Evolutionary conservation across 1,140 invertebrate genomes (phyloP).

Genomic region (Meloidogyne floridensis): DNA sequence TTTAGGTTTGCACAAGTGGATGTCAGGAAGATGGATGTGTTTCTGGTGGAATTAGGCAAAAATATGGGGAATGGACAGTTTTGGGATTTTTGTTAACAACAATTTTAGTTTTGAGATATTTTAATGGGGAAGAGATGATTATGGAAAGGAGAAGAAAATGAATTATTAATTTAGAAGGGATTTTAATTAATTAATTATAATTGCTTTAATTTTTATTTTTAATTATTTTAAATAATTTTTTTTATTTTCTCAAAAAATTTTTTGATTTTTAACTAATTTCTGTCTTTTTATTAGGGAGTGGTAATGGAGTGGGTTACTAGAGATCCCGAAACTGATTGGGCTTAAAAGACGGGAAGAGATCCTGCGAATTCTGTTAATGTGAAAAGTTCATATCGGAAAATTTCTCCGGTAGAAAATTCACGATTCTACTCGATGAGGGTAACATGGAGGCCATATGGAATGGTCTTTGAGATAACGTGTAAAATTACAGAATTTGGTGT

Average conservation of each 20-base stretch:
- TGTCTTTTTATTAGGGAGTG: neutral
- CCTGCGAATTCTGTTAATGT: too few relatives aligned
- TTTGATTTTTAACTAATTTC: neutral
- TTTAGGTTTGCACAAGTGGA: slow-evolving; percentile 51
- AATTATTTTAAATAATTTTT: neutral
- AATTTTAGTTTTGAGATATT: slow-evolving; percentile 2
- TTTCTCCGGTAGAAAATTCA: too few relatives aligned
- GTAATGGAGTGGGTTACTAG: too few relatives aligned
- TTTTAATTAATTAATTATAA: neutral
- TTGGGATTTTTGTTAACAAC: neutral
- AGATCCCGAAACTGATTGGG: too few relatives aligned
- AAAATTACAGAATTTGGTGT: too few relatives aligned
- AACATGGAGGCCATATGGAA: too few relatives aligned
- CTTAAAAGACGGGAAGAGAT: too few relatives aligned
- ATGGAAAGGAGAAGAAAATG: neutral
- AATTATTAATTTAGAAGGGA: neutral
- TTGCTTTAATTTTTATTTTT: neutral
- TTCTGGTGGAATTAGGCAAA: slow-evolving; percentile 22
- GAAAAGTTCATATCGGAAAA: too few relatives aligned
- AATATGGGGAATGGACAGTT: neutral
- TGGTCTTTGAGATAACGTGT: too few relatives aligned
- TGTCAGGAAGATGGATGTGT: slow-evolving; percentile 53
- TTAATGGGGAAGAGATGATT: neutral
- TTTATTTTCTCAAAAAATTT: neutral
- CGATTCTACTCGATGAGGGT: too few relatives aligned